These are phyloP conservation scores for Heliconius ethilla DNA, from an alignment of 2,888 invertebrate genomes.

Conservation along the genomic window DNA sequence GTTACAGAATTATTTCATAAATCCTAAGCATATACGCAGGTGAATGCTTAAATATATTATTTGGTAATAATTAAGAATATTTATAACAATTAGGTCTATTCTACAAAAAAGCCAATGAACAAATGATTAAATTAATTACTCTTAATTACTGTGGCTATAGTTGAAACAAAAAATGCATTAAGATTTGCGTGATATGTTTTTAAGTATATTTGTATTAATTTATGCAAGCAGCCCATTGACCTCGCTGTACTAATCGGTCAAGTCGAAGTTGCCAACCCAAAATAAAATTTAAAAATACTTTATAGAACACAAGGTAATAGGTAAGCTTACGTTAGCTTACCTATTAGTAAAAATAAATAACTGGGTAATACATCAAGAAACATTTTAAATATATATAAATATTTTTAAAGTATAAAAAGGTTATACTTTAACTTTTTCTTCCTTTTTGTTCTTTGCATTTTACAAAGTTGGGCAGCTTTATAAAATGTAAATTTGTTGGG, in stretches of 20 bases:
- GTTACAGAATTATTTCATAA: neutral
- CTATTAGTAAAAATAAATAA: neutral
- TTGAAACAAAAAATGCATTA: neutral
- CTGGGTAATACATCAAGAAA: neutral
- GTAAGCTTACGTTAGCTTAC: too few relatives aligned
- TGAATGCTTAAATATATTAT: neutral
- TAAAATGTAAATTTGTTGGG: too few relatives aligned
- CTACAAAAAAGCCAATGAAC: neutral
- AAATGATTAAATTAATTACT: neutral
- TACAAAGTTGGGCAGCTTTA: too few relatives aligned
- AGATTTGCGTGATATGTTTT: slow-evolving; percentile 13
- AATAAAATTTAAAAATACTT: slow-evolving; percentile 15
- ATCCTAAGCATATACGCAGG: too few relatives aligned
- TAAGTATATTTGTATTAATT: slow-evolving; percentile 12
- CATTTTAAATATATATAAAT: too few relatives aligned
- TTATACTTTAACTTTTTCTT: too few relatives aligned
- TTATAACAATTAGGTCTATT: neutral
- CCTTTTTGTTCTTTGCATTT: too few relatives aligned
- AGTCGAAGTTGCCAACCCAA: slow-evolving; percentile 10
- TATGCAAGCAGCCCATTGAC: slow-evolving; percentile 28
- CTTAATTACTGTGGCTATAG: neutral
- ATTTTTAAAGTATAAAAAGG: too few relatives aligned
- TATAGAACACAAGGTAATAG: neutral
- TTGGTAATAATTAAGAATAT: neutral
- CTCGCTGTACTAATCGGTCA: slow-evolving; percentile 30